Percentiles rank a stretch among this genome's conserved stretches.
These are phyloP conservation scores for Lithophane ornitopus DNA, from an alignment of 2,888 invertebrate genomes.

Conservation along the genomic window DNA sequence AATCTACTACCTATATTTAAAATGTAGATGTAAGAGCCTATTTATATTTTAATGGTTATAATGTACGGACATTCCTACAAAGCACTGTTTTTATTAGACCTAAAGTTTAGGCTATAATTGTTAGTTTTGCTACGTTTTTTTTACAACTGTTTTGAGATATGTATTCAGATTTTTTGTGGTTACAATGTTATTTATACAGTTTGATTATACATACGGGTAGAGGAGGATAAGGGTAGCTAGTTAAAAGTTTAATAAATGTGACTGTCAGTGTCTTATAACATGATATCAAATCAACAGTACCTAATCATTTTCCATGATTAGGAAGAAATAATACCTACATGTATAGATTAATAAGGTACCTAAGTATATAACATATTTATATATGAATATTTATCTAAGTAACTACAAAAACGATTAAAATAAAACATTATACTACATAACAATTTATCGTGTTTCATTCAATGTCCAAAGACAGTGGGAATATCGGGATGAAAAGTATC, in stretches of 20 bases:
- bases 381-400: constrained; percentile 33
- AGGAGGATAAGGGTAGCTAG: constrained; percentile 15
- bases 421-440: constrained; percentile 42
- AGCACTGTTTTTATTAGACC: constrained; percentile 58
- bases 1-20: constrained; percentile 47
- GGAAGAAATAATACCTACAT: neutral
- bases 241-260: constrained; percentile 30
- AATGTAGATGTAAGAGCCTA: constrained; percentile 48
- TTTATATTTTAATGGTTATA: constrained; percentile 48
- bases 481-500: no score
- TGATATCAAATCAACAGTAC: constrained; percentile 36
- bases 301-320: constrained; percentile 8
- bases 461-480: neutral
- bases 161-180: constrained; percentile 56
- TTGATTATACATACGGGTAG: constrained; percentile 42
- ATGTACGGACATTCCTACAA: constrained; percentile 63
- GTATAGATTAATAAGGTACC: neutral
- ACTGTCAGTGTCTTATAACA: constrained; percentile 51
- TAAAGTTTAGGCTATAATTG: constrained; percentile 53
- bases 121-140: constrained; percentile 62
- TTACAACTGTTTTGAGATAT: constrained; percentile 61
- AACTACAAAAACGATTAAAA: constrained; percentile 44
- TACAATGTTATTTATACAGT: constrained; percentile 43
- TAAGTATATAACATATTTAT: constrained; percentile 29
- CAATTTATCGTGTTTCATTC: constrained; percentile 24